Evolutionary conservation across 2,888 invertebrate species (phyloP).

Genomic region (Dryocosmus kuriphilus): DNA sequence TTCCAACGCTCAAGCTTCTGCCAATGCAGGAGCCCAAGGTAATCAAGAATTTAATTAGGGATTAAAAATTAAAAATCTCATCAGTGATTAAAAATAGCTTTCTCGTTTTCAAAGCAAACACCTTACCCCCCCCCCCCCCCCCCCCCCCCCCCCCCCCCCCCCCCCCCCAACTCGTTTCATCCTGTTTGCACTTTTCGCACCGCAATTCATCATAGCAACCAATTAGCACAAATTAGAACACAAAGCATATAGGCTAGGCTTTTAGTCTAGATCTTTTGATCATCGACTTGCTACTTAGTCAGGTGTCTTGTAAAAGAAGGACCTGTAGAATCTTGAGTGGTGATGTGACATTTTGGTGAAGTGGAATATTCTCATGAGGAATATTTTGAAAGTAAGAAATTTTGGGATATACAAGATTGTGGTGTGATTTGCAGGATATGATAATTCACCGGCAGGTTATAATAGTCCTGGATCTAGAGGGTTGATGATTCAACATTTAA

Average conservation of each 20-base stretch:
- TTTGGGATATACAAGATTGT: slow-evolving; percentile 1
- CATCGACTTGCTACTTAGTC: not conserved
- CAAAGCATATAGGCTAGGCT: not conserved
- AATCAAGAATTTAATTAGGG: not conserved
- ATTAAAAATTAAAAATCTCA: not conserved
- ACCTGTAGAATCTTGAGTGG: not conserved
- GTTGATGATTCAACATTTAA: not conserved
- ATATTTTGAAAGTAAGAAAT: not conserved
- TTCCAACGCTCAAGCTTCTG: slow-evolving; percentile 43
- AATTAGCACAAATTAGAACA: slow-evolving; percentile 22
- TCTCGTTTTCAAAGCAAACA: no score
- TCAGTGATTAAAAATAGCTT: not conserved
- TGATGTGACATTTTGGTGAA: not conserved
- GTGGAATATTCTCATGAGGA: not conserved
- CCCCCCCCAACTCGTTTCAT: not conserved
- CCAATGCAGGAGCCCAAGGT: slow-evolving; percentile 44
- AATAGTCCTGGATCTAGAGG: not conserved
- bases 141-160: no score
- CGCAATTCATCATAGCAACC: not conserved
- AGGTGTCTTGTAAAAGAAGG: not conserved
- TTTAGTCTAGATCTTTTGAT: not conserved
- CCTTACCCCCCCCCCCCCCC: no score
- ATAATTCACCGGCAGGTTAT: not conserved
- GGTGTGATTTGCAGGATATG: slow-evolving; percentile 4
- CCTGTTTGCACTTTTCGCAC: slow-evolving; percentile 25